These are phyloP conservation scores for Drosophila cognata DNA, from an alignment of 2,888 invertebrate genomes.

Conservation along the genomic window DNA sequence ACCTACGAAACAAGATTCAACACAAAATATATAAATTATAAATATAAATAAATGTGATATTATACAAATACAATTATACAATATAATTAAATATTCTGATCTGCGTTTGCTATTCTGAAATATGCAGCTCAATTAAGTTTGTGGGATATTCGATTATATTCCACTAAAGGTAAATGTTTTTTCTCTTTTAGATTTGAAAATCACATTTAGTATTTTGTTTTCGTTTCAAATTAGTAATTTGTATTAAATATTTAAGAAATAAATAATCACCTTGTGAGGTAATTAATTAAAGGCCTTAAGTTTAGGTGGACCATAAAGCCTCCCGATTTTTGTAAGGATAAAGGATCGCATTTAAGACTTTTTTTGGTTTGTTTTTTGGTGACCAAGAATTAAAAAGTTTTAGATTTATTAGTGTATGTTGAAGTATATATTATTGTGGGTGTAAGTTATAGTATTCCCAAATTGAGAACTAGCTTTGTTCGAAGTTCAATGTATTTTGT, in stretches of 20 bases:
- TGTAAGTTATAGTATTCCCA: too few relatives aligned
- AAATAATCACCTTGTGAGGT: background rate
- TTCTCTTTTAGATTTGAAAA: background rate
- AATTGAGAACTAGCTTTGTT: too few relatives aligned
- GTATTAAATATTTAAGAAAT: background rate
- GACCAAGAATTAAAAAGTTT: too few relatives aligned
- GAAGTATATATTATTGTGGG: too few relatives aligned
- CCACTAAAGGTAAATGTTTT: background rate
- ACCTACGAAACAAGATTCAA: background rate
- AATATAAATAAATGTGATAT: background rate
- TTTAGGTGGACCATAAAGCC: too few relatives aligned
- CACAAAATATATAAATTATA: background rate
- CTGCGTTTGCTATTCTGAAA: background rate
- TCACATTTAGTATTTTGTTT: background rate
- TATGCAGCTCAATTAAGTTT: background rate
- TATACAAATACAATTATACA: background rate
- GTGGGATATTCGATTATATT: background rate
- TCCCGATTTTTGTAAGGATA: too few relatives aligned
- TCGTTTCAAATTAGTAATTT: background rate
- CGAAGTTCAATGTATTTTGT: too few relatives aligned
- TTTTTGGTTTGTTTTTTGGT: too few relatives aligned
- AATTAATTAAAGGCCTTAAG: too few relatives aligned
- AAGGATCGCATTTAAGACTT: too few relatives aligned
- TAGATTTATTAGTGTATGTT: too few relatives aligned
- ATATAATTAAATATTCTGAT: background rate